Conservation (phyloP, 2,113 vertebrate genomes). For the Nipponia nippon region DNA sequence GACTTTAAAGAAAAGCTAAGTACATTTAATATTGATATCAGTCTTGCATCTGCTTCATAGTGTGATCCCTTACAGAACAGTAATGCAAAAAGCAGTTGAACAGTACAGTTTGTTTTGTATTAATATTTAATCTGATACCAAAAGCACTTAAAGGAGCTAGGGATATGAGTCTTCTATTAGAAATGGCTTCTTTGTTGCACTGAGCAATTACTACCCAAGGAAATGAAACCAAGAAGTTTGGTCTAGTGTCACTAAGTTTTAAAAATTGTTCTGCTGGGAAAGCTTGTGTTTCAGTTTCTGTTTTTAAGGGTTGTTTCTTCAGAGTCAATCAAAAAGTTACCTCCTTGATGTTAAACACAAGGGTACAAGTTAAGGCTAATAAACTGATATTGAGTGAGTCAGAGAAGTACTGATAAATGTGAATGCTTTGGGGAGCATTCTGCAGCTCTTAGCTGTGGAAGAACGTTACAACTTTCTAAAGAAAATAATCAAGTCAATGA, state of each 20-base stretch:
- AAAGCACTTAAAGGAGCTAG: conserved; percentile 69
- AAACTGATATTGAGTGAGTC: conserved; percentile 27
- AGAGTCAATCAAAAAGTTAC: conserved; percentile 23
- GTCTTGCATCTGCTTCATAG: background rate
- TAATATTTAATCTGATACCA: conserved; percentile 72
- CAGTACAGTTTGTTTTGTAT: conserved; percentile 60
- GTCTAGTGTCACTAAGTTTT: conserved; percentile 25
- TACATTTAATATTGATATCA: conserved; percentile 16
- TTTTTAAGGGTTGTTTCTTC: conserved; percentile 14
- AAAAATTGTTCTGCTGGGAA: conserved; percentile 39
- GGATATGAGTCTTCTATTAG: conserved; percentile 42
- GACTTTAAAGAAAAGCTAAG: conserved; percentile 26
- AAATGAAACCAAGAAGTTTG: conserved; percentile 57
- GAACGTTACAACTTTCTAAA: background rate
- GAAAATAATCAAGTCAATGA: conserved; percentile 42
- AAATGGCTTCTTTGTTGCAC: conserved; percentile 46
- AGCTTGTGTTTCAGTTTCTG: conserved; percentile 10
- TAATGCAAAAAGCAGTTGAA: conserved; percentile 26
- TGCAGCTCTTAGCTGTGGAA: background rate
- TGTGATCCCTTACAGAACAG: conserved; percentile 15
- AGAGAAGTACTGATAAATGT: conserved; percentile 13
- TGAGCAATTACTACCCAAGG: conserved; percentile 36
- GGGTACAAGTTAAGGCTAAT: conserved; percentile 48
- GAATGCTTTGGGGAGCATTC: background rate
- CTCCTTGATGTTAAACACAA: conserved; percentile 6